Evolutionary conservation across 2,888 invertebrate genomes (phyloP).

Genomic region (Noctua pronuba): DNA sequence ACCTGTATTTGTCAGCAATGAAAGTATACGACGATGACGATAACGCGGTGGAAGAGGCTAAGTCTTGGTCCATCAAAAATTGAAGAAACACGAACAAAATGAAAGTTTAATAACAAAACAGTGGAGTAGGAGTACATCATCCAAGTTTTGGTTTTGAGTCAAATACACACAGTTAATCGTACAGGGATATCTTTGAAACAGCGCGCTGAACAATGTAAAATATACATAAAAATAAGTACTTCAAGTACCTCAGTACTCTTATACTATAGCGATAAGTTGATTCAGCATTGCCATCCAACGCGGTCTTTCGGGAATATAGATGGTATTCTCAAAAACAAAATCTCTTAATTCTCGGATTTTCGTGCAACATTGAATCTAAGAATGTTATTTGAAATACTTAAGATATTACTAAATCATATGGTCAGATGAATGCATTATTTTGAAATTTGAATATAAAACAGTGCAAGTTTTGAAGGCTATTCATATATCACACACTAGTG

Average conservation of each 20-base stretch:
- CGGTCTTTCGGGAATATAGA: neutral
- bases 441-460: conserved; percentile 60
- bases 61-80: neutral
- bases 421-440: conserved; percentile 46
- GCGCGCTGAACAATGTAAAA: too few relatives aligned
- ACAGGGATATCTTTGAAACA: neutral
- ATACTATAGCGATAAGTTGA: neutral
- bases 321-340: neutral
- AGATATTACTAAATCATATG: conserved; percentile 37
- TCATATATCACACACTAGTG: conserved; percentile 41
- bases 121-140: too few relatives aligned
- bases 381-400: conserved; percentile 6
- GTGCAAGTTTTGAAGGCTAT: conserved; percentile 56
- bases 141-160: too few relatives aligned
- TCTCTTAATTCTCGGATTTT: neutral
- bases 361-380: neutral
- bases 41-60: neutral
- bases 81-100: neutral
- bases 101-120: neutral
- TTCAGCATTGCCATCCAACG: neutral
- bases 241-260: neutral
- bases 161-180: neutral
- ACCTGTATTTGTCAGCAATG: neutral
- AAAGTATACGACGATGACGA: neutral
- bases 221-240: neutral